These are phyloP conservation scores for Sebastes iracundus DNA, from an alignment of 2,797 vertebrate genomes.

Conservation along the genomic window DNA sequence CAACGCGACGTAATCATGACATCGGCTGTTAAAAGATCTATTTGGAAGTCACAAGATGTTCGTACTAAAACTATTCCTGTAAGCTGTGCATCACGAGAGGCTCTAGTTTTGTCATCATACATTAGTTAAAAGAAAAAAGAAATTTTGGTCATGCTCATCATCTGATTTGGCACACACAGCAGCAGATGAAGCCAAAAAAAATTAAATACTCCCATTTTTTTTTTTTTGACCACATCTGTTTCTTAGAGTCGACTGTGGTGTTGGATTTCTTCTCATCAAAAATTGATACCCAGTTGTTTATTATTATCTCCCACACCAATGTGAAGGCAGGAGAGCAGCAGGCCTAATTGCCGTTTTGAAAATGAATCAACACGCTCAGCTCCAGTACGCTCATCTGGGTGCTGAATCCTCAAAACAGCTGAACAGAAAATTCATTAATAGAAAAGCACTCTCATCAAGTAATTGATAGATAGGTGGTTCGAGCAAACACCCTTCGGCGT, in stretches of 20 bases:
- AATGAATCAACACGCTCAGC: conserved; percentile 28
- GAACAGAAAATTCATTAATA: conserved; percentile 23
- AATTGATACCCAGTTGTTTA: conserved; percentile 57
- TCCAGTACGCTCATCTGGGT: neutral
- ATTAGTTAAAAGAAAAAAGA: conserved; percentile 1
- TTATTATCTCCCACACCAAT: conserved; percentile 42
- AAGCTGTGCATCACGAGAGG: conserved; percentile 22
- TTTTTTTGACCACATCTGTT: conserved; percentile 21
- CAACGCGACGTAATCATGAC: neutral
- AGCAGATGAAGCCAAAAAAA: conserved; percentile 10
- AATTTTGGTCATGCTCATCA: neutral
- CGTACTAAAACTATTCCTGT: conserved; percentile 41
- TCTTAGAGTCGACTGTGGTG: conserved; percentile 13
- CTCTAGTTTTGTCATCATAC: neutral
- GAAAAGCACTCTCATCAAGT: conserved; percentile 1
- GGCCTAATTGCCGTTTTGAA: conserved; percentile 41
- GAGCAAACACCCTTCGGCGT: neutral
- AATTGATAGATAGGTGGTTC: neutral
- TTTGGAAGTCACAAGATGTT: conserved; percentile 59
- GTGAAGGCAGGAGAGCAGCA: conserved; percentile 40
- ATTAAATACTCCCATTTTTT: neutral
- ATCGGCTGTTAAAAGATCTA: neutral
- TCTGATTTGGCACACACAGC: conserved; percentile 27
- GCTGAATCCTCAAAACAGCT: conserved; percentile 18
- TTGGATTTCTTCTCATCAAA: conserved; percentile 59